Percentiles rank a stretch among this genome's conserved stretches.
These are phyloP conservation scores for Alectoris magna DNA, from an alignment of 2,797 vertebrate species.

Conservation along the genomic window DNA sequence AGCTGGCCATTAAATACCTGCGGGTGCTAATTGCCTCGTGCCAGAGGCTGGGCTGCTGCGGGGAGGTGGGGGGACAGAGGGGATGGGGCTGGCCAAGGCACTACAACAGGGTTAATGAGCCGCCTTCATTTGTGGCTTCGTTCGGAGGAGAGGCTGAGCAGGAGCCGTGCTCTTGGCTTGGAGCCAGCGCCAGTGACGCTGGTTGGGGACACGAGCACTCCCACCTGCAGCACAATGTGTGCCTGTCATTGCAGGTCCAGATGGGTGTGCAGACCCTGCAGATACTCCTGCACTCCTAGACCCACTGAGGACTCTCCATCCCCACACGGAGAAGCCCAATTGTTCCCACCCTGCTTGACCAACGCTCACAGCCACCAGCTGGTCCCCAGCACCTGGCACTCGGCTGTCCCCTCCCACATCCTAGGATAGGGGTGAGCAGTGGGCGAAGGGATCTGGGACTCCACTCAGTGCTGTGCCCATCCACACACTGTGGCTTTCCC, in stretches of 20 bases:
- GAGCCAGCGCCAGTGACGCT: neutral
- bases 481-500: rapidly evolving
- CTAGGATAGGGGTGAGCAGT: neutral
- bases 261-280: rapidly evolving
- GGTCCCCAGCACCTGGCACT: rapidly evolving
- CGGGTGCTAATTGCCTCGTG: neutral
- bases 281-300: neutral
- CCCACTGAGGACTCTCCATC: rapidly evolving
- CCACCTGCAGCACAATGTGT: rapidly evolving
- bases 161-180: rapidly evolving
- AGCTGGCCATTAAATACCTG: conserved; percentile 28
- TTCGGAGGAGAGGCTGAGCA: neutral
- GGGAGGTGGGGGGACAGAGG: neutral
- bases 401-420: rapidly evolving
- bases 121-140: neutral
- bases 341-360: neutral
- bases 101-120: neutral
- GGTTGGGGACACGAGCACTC: rapidly evolving
- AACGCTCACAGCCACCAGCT: rapidly evolving
- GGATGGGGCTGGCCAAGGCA: neutral
- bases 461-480: rapidly evolving
- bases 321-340: rapidly evolving
- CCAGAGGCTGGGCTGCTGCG: conserved; percentile 71
- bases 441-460: neutral
- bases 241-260: neutral